These are phyloP conservation scores for Hippocampus comes DNA, from an alignment of 2,113 vertebrate genomes.

Conservation along the genomic window DNA sequence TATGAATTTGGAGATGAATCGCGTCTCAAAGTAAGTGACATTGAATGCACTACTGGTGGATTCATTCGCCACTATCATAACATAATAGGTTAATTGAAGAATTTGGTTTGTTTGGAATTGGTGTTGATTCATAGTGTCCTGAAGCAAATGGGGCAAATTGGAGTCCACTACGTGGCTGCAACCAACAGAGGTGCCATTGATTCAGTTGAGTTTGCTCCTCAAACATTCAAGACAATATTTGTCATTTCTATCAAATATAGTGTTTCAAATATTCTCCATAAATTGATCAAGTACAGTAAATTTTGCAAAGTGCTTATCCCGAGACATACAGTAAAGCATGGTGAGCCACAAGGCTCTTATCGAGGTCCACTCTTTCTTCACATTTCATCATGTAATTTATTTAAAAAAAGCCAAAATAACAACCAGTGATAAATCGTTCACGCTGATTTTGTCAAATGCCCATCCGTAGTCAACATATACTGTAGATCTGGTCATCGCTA, in stretches of 20 bases:
- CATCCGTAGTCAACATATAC: conserved; percentile 30
- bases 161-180: neutral
- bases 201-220: neutral
- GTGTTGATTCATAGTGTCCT: neutral
- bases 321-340: no score
- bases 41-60: neutral
- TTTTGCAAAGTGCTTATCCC: no score
- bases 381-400: neutral
- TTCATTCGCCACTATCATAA: neutral
- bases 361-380: neutral
- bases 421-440: neutral
- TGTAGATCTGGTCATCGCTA: conserved; percentile 11
- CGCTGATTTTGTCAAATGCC: neutral
- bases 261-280: no score
- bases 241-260: no score
- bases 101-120: neutral
- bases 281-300: no score
- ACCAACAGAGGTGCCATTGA: neutral
- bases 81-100: neutral
- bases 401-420: neutral
- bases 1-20: neutral
- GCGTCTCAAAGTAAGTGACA: no score
- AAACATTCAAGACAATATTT: no score
- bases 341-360: no score
- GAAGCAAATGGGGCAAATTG: neutral